Evolutionary conservation across 2,797 vertebrate species (phyloP).

Genomic region (Poecilia gillii): DNA sequence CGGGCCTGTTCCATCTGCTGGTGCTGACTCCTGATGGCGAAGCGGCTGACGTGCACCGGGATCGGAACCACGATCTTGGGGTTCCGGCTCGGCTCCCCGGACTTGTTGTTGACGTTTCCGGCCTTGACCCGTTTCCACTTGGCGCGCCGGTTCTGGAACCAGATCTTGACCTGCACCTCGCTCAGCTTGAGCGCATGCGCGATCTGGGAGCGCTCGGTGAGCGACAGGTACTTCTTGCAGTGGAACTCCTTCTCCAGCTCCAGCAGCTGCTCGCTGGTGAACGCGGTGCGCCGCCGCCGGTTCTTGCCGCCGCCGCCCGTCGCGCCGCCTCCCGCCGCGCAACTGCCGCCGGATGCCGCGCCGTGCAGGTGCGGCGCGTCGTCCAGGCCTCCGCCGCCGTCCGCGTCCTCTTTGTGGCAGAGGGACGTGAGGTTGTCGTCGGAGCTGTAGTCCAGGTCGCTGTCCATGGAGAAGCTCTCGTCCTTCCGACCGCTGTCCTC

Average conservation of each 20-base stretch:
- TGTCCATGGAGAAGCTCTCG: conserved; percentile 95
- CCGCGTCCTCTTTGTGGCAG: conserved; percentile 88
- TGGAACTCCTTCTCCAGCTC: conserved; percentile 98
- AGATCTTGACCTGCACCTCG: conserved; percentile 99
- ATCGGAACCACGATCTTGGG: conserved; percentile 98
- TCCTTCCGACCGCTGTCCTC: conserved; percentile 90
- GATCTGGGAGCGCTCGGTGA: conserved; percentile 98
- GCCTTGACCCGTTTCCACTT: conserved; percentile 99
- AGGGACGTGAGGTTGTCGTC: conserved; percentile 90
- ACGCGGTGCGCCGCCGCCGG: conserved; percentile 92
- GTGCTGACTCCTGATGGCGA: conserved; percentile 97
- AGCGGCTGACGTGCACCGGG: conserved; percentile 97
- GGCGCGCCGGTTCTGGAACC: conserved; percentile 98
- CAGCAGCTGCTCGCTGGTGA: conserved; percentile 97
- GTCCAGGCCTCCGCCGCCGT: conserved; percentile 73
- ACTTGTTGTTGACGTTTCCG: conserved; percentile 96
- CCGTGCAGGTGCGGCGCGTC: conserved; percentile 61
- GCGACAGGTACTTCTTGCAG: conserved; percentile 98
- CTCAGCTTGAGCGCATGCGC: conserved; percentile 97
- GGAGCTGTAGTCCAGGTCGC: conserved; percentile 97
- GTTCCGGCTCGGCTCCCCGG: conserved; percentile 95
- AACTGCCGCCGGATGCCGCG: conserved; percentile 55
- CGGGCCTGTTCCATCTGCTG: conserved; percentile 96
- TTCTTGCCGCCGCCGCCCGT: conserved; percentile 83
- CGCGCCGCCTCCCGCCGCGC: conserved; percentile 63